Evolutionary conservation across 1,140 invertebrate genomes (phyloP).

Genomic region (Cepaea nemoralis): DNA sequence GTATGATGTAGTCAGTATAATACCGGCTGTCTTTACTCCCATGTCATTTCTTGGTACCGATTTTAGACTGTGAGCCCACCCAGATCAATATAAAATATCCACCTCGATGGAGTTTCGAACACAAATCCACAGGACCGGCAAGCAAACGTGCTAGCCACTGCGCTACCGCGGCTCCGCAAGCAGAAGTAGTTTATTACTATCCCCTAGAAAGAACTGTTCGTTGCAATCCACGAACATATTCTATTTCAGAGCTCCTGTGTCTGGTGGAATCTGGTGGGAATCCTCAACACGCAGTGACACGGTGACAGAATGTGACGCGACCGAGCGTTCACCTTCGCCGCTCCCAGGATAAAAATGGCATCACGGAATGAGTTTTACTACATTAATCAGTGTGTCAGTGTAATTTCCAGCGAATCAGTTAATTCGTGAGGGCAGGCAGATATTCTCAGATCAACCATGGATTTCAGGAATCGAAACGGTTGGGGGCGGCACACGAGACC

Average conservation of each 20-base stretch:
- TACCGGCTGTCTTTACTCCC: no score
- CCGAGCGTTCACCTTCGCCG: not conserved
- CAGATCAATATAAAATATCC: no score
- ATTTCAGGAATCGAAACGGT: constrained; percentile 13
- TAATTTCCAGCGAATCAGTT: constrained; percentile 33
- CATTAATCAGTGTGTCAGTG: constrained; percentile 26
- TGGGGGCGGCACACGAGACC: constrained; percentile 25
- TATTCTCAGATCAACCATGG: constrained; percentile 12
- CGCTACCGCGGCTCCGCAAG: no score
- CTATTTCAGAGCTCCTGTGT: not conserved
- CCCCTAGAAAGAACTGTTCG: no score
- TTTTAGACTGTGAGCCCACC: no score
- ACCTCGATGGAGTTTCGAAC: no score
- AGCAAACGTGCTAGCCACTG: no score
- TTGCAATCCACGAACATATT: no score
- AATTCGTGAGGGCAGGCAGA: constrained; percentile 28
- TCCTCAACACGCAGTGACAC: not conserved
- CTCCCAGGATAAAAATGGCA: constrained; percentile 12
- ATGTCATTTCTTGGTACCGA: no score
- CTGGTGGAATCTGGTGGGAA: not conserved
- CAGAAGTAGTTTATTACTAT: no score
- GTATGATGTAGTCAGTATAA: no score
- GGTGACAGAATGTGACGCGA: not conserved
- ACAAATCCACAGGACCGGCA: no score
- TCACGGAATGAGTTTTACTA: not conserved